Evolutionary conservation across 2,888 invertebrate species (phyloP).

Genomic region (Euproctis similis): DNA sequence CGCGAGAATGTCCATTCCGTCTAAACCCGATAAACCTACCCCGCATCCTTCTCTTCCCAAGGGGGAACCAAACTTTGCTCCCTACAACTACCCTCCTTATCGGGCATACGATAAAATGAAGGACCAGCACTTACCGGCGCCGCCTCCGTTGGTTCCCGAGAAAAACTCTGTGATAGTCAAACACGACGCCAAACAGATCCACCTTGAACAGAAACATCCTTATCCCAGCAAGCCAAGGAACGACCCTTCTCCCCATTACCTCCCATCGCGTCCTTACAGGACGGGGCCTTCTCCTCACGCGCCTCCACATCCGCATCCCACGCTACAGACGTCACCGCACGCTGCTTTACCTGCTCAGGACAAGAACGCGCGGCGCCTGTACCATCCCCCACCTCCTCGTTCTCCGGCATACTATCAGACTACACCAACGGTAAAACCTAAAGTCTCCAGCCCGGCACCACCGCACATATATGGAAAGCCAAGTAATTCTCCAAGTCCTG

Average conservation of each 20-base stretch:
- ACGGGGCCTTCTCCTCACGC: slow-evolving; percentile 72
- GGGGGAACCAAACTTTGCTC: slow-evolving; percentile 80
- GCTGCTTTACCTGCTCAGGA: slow-evolving; percentile 44
- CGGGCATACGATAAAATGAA: slow-evolving; percentile 79
- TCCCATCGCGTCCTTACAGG: slow-evolving; percentile 66
- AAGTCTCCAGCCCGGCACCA: slow-evolving; percentile 86
- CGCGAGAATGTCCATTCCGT: slow-evolving; percentile 40
- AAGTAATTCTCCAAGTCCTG: slow-evolving; percentile 67
- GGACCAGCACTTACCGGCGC: slow-evolving; percentile 78
- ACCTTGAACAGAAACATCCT: slow-evolving; percentile 75
- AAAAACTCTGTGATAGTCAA: slow-evolving; percentile 88
- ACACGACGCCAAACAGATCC: slow-evolving; percentile 81
- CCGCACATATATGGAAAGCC: slow-evolving; percentile 84
- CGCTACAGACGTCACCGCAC: slow-evolving; percentile 61
- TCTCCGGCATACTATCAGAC: slow-evolving; percentile 66
- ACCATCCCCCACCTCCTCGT: slow-evolving; percentile 51
- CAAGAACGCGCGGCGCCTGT: slow-evolving; percentile 31
- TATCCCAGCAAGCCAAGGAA: slow-evolving; percentile 76
- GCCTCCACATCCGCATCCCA: slow-evolving; percentile 68
- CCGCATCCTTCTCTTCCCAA: slow-evolving; percentile 65
- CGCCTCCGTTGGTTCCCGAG: slow-evolving; percentile 81
- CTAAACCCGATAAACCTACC: slow-evolving; percentile 53
- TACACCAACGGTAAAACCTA: slow-evolving; percentile 74
- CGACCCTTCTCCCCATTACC: slow-evolving; percentile 74
- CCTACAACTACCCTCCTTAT: slow-evolving; percentile 80